These are phyloP conservation scores for Tympanuchus pallidicinctus DNA, from an alignment of 2,113 vertebrate species.

Conservation along the genomic window DNA sequence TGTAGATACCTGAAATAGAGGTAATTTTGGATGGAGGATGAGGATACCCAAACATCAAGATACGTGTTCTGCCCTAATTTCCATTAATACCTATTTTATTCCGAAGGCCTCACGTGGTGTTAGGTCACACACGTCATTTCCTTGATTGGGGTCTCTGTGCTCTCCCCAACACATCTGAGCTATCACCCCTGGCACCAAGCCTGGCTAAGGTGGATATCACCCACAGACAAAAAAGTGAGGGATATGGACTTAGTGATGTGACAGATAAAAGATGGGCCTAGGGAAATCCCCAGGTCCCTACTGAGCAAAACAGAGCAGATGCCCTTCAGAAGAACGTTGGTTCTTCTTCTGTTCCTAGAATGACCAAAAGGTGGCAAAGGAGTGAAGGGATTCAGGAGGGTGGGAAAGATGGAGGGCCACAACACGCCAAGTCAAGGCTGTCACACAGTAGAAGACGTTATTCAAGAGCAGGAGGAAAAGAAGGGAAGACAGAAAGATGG, in stretches of 20 bases:
- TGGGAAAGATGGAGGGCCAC: background rate
- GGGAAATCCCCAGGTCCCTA: background rate
- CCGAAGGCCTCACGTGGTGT: background rate
- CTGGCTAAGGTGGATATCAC: background rate
- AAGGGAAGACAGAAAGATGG: background rate
- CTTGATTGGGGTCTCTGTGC: background rate
- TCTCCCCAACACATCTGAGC: background rate
- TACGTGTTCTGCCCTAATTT: background rate
- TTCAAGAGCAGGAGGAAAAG: background rate
- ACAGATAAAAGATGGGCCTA: background rate
- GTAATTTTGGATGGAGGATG: background rate
- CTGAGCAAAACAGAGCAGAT: background rate
- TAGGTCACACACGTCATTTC: background rate
- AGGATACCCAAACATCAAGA: background rate
- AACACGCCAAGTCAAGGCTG: conserved; percentile 9
- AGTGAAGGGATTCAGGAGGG: background rate
- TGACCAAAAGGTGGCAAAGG: background rate
- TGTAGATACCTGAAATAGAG: background rate
- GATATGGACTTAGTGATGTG: background rate
- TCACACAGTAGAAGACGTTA: background rate
- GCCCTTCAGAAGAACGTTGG: background rate
- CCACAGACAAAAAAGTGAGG: background rate
- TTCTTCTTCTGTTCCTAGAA: background rate
- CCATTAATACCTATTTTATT: background rate
- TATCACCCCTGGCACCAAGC: background rate